Base-by-base conservation (phyloP, 2,888 invertebrate genomes). In the Xestoiulus laeticollis region DNA sequence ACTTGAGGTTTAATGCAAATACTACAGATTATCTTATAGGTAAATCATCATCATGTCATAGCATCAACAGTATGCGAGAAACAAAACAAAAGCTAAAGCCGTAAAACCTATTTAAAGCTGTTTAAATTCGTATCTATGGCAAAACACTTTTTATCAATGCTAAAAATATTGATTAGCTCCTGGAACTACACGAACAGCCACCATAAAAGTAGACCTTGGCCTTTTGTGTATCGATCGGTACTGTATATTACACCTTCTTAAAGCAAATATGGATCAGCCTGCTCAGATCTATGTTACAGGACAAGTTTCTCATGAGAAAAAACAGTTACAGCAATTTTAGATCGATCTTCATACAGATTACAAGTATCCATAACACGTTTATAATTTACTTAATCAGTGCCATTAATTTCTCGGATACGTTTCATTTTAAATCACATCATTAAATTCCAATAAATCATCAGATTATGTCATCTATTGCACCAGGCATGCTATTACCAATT, bases 81-180 rank as follows among this genome's bases (percentile, higher is more conserved):
- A 14, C 48, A 48, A 48, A 48, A 4, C 12, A 19, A 48, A 48
- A 16, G 16, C 16, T 48, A n/a, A n/a, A n/a, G n/a, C n/a, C n/a
- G n/a, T n/a, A n/a, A n/a, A n/a, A n/a, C n/a, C n/a, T n/a, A n/a
- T n/a, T n/a, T n/a, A n/a, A n/a, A n/a, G n/a, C n/a, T 48, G 48
- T 48, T 48, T 48, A 48, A 3, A 16, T 48, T 14, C 16, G 30
- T 78, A 30, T 30, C 30, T 16, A 78, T 16, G 30, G 30, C 78
- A 78, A 26, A 78, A 38, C 16, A 1, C 78, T 48, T 48, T 30
- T 30, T 14, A 78, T 78, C 78, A 30, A 78, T 78, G 78, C 26
- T 78, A 78, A 85, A 84, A 85, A 85, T 85, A 85, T 85, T 85
- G 43, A 85, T 85, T 85, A 85, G 44, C 44, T 44, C n/a, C 44